These are phyloP conservation scores for Sebastes fasciatus DNA, from an alignment of 2,113 vertebrate species.

Conservation along the genomic window DNA sequence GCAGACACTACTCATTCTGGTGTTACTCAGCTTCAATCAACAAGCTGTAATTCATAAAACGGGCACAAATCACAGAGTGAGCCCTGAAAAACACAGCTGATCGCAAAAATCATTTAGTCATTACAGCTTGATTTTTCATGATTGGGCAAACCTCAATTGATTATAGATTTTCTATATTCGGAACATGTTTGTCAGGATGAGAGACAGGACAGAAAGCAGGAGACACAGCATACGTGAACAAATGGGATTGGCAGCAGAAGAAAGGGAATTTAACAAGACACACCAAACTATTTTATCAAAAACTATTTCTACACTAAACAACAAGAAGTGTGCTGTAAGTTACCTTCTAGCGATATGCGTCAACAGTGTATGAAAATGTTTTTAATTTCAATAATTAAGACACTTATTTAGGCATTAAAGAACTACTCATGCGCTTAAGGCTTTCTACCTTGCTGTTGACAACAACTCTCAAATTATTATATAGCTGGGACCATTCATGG, in stretches of 20 bases:
- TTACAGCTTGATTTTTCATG: slow-evolving; percentile 12
- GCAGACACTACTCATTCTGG: slow-evolving; percentile 52
- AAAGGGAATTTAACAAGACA: slow-evolving; percentile 46
- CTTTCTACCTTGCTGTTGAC: background rate
- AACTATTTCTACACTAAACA: slow-evolving; percentile 14
- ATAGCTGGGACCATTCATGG: slow-evolving; percentile 10
- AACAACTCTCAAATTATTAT: background rate
- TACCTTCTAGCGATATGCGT: background rate
- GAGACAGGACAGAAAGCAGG: slow-evolving; percentile 53
- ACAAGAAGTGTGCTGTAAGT: background rate
- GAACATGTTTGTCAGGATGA: slow-evolving; percentile 44
- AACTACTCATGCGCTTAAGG: slow-evolving; percentile 1
- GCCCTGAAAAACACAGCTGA: slow-evolving; percentile 40
- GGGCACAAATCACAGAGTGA: slow-evolving; percentile 51
- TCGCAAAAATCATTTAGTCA: slow-evolving; percentile 41
- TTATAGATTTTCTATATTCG: slow-evolving; percentile 32
- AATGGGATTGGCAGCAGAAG: slow-evolving; percentile 40
- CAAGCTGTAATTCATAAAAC: slow-evolving; percentile 47
- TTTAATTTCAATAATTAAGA: background rate
- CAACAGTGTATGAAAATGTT: background rate
- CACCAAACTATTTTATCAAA: slow-evolving; percentile 18
- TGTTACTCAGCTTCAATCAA: slow-evolving; percentile 42
- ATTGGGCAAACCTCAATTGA: slow-evolving; percentile 14
- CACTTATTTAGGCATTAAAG: background rate
- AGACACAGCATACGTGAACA: slow-evolving; percentile 52